Base-by-base conservation (phyloP, 2,113 vertebrate species). In the Ciconia stormi region DNA sequence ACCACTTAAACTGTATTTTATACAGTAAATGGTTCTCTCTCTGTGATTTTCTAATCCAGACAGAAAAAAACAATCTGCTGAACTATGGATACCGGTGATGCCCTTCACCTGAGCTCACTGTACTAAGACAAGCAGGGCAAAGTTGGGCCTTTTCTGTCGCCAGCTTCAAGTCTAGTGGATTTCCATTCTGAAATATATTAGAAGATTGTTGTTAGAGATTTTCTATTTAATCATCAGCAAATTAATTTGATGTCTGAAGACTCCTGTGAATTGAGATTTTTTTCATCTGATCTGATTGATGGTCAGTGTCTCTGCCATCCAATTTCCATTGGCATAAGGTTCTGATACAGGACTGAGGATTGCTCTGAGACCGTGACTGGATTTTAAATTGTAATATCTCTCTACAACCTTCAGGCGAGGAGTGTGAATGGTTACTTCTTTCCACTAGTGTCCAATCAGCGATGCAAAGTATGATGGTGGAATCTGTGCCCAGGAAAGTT, bases 71-170 rank as follows among this genome's bases (percentile, higher is more conserved):
- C 38, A 55, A 6, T 5, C 8, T 47, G 16, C 25, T 81, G 30
- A 88, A 10, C 20, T 40, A 19, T 5, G 6, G 58, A 18, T 77
- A 58, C 19, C 1, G 0, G 20, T 0, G 0, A 50, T 23, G 20
- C 3, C 55, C 20, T 81, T 77, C 47, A 42, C 44, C 21, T 78
- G 44, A 59, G 29, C 32, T 74, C 10, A 0, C 67, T 82, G n/a
- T 59, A n/a, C 2, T 3, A 42, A 82, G 18, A 74, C 6, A 89
- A 79, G 10, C 17, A 40, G 13, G 40, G 40, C 52, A 93, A 63
- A 91, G 2, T 11, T 29, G 32, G n/a, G 4, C 2, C 23, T 93
- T 59, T 89, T 30, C 40, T 71, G 27, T 67, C 70, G n/a, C 14
- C 77, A 87, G 0, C 29, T 84, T 71, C 22, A 74, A 50, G 14